Base-by-base conservation (phyloP, 2,888 invertebrate genomes). In the Caenorhabditis zanzibari region DNA sequence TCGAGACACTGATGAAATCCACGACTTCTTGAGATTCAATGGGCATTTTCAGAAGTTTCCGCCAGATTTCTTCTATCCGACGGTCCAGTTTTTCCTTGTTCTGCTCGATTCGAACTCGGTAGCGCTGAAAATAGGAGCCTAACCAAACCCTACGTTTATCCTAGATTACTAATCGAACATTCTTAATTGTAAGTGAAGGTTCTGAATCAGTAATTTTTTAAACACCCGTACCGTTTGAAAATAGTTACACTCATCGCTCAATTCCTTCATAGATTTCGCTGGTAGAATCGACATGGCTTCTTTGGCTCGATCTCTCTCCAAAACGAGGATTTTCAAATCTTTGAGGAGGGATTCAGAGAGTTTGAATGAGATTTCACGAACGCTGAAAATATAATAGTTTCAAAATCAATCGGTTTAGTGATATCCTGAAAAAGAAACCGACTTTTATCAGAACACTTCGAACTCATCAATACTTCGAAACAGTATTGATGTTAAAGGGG, bases 1-100 rank as follows among this genome's bases (percentile, higher is more conserved):
- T 58, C 2, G 82, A 10, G 5, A 82, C 82, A 47, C 76, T 76
- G 49, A 82, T 82, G 41, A 82, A 82, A 26, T 69, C 71, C 22
- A 72, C 26, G 7, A 76, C 68, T 64, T 79, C 79, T 47, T 63
- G 79, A 22, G 71, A 71, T 47, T 63, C 71, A 9, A 79, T 79
- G 10, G 79, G 79, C 79, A 79, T 79, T 64, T 79, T 79, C 10
- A 79, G 32, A 24, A 79, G 41, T 71, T 59, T 56, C 32, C 49
- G 28, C 84, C 86, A 85, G 32, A 80, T 58, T 58, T 85, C 81
- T 16, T 86, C 85, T 38, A 87, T 87, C 12, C 81, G 69, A 16
- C 68, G 63, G 44, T 87, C 87, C 12, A 87, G 61, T 38, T 61
- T 76, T 14, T 80, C 82, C 35, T 87, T 87, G 56, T 87, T 87